Conservation (phyloP, 35 echinoderm and acorn worm species). For the Hemicentrotus pulcherrimus region DNA sequence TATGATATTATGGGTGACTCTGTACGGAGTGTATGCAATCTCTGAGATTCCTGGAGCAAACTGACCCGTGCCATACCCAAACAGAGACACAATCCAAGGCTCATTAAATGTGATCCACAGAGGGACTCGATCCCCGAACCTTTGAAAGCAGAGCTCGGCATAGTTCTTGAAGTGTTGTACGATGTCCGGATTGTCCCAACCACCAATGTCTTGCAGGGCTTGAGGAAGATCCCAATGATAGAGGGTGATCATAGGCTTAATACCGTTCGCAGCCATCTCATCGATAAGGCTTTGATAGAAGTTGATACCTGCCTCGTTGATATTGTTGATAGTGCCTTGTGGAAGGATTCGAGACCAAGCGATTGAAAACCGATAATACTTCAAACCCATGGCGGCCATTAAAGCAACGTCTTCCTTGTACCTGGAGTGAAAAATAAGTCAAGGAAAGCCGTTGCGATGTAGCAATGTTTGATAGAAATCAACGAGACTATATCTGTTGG, state of each 20-base stretch:
- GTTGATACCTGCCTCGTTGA: slow-evolving; percentile 66
- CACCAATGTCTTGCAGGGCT: slow-evolving; percentile 67
- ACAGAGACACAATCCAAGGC: slow-evolving; percentile 84
- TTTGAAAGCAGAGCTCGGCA: slow-evolving; percentile 68
- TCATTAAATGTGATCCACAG: slow-evolving; percentile 97
- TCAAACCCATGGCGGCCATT: slow-evolving; percentile 65
- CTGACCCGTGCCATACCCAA: slow-evolving; percentile 73
- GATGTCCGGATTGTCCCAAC: slow-evolving; percentile 69
- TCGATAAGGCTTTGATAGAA: slow-evolving; percentile 84
- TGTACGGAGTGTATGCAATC: slow-evolving; percentile 58
- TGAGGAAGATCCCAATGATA: slow-evolving; percentile 95
- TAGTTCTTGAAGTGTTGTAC: slow-evolving; percentile 73
- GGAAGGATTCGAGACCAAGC: slow-evolving; percentile 87
- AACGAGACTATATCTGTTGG: too few species aligned
- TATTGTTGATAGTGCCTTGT: slow-evolving; percentile 68
- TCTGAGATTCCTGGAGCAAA: slow-evolving; percentile 74
- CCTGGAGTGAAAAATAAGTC: neutral
- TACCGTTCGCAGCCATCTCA: slow-evolving; percentile 60
- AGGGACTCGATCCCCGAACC: slow-evolving; percentile 77
- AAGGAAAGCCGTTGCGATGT: neutral
- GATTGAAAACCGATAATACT: slow-evolving; percentile 85
- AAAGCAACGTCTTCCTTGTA: slow-evolving; percentile 58
- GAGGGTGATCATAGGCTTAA: slow-evolving; percentile 82
- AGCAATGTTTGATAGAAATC: too few species aligned
- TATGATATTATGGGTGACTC: slow-evolving; percentile 79